phyloP scores from a whole-genome alignment of 2,888 invertebrate species.

The Sarcophaga subvicina region DNA sequence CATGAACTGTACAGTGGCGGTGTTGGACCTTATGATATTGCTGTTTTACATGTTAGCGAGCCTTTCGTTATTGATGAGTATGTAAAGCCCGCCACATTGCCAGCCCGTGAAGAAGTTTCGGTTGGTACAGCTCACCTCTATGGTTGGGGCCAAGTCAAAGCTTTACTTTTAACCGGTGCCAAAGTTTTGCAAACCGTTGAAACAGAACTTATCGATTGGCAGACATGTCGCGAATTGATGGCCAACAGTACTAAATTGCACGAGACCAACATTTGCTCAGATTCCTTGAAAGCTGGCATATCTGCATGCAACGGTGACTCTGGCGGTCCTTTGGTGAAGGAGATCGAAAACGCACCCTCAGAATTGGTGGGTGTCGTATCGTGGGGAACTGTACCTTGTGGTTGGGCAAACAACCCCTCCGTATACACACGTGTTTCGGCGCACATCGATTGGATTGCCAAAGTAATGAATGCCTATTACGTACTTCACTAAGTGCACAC shows the following conservation, averaged over 20 bases:
- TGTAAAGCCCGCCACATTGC: conserved; percentile 80
- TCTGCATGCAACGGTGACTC: conserved; percentile 82
- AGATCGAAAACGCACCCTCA: conserved; percentile 64
- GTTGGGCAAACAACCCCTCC: conserved; percentile 79
- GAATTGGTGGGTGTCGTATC: conserved; percentile 82
- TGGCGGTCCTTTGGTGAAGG: conserved; percentile 79
- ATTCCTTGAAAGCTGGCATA: conserved; percentile 79
- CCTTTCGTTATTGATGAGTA: conserved; percentile 76
- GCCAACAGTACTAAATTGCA: conserved; percentile 75
- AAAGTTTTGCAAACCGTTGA: conserved; percentile 76
- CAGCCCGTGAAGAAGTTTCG: conserved; percentile 74
- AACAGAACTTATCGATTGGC: conserved; percentile 75
- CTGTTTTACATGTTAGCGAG: conserved; percentile 80
- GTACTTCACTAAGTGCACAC: conserved; percentile 70
- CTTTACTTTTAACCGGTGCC: conserved; percentile 71
- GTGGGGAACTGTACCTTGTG: conserved; percentile 83
- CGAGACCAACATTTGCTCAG: conserved; percentile 81
- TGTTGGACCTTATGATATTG: conserved; percentile 83
- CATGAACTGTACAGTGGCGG: conserved; percentile 79
- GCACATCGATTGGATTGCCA: conserved; percentile 80
- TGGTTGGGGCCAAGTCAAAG: conserved; percentile 82
- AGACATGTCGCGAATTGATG: conserved; percentile 72
- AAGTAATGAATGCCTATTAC: conserved; percentile 74
- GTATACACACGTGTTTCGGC: conserved; percentile 82
- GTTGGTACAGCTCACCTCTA: conserved; percentile 78